These are phyloP conservation scores for Baryphthengus martii DNA, from an alignment of 2,113 vertebrate genomes.

Conservation along the genomic window DNA sequence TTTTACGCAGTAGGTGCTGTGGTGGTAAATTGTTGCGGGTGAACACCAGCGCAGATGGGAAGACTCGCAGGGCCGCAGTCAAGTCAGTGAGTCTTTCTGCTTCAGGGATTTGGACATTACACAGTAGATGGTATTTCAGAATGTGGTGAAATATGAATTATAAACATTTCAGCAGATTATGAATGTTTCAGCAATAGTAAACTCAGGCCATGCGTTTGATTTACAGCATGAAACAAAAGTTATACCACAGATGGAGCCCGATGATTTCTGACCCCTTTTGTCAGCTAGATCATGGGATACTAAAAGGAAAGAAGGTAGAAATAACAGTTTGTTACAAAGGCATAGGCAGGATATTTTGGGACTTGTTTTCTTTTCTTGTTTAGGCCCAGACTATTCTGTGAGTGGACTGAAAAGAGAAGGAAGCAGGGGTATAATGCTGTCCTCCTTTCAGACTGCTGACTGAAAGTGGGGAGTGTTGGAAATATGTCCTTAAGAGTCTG, in stretches of 20 bases:
- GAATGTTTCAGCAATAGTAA: not conserved
- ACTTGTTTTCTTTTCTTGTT: not conserved
- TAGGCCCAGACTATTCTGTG: not conserved
- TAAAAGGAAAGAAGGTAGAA: not conserved
- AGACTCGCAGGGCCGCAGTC: not conserved
- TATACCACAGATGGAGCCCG: not conserved
- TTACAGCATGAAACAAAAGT: not conserved
- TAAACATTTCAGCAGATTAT: not conserved
- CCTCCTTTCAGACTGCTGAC: not conserved
- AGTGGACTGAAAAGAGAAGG: not conserved
- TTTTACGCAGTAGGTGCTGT: not conserved
- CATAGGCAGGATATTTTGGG: not conserved
- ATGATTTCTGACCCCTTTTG: not conserved
- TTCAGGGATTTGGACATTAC: not conserved
- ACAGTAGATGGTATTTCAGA: not conserved
- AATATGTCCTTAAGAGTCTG: not conserved
- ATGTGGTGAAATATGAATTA: not conserved
- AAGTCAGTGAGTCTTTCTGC: not conserved
- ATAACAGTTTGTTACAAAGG: not conserved
- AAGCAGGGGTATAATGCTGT: not conserved
- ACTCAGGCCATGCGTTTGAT: not conserved
- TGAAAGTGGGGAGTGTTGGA: not conserved
- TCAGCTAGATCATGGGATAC: not conserved
- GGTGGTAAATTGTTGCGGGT: not conserved
- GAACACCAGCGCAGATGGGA: fast-evolving